Percentiles rank a stretch among this genome's conserved stretches.
phyloP scores from a whole-genome alignment of 2,888 invertebrate genomes.

The Timema podura region DNA sequence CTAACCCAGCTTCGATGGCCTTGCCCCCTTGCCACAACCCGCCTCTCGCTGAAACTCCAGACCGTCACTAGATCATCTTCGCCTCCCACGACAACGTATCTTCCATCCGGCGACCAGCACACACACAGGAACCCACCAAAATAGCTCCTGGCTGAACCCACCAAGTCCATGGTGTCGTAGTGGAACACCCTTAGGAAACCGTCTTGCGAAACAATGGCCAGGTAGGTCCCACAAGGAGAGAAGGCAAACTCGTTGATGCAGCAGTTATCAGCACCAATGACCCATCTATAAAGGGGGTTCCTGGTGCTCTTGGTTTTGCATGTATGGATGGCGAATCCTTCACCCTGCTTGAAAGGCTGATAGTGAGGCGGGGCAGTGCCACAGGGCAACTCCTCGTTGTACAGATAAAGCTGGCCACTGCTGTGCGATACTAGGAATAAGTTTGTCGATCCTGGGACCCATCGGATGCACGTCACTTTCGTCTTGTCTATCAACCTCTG shows the following conservation, averaged over 20 bases:
- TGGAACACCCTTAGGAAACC: slow-evolving; percentile 95
- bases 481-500: slow-evolving; percentile 91
- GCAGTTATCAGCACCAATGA: slow-evolving; percentile 73
- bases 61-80: slow-evolving; percentile 98
- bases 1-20: slow-evolving; percentile 98
- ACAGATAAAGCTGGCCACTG: slow-evolving; percentile 95
- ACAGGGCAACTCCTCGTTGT: slow-evolving; percentile 92
- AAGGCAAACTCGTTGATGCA: slow-evolving; percentile 96
- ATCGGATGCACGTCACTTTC: slow-evolving; percentile 93
- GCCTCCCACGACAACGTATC: slow-evolving; percentile 93
- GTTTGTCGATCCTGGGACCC: slow-evolving; percentile 94
- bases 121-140: slow-evolving; percentile 97
- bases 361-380: slow-evolving; percentile 89
- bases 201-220: slow-evolving; percentile 93
- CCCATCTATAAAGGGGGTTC: slow-evolving; percentile 92
- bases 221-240: slow-evolving; percentile 87
- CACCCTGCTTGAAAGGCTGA: slow-evolving; percentile 92
- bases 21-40: slow-evolving; percentile 95
- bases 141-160: slow-evolving; percentile 91
- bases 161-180: slow-evolving; percentile 94
- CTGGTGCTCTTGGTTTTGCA: slow-evolving; percentile 95
- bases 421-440: slow-evolving; percentile 92
- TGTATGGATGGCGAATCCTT: slow-evolving; percentile 89
- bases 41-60: slow-evolving; percentile 87
- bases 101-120: slow-evolving; percentile 96